A percentile compares a stretch with the other conserved stretches of the same genome.
Conservation (phyloP, 2,113 vertebrate genomes). For the Nibea albiflora region DNA sequence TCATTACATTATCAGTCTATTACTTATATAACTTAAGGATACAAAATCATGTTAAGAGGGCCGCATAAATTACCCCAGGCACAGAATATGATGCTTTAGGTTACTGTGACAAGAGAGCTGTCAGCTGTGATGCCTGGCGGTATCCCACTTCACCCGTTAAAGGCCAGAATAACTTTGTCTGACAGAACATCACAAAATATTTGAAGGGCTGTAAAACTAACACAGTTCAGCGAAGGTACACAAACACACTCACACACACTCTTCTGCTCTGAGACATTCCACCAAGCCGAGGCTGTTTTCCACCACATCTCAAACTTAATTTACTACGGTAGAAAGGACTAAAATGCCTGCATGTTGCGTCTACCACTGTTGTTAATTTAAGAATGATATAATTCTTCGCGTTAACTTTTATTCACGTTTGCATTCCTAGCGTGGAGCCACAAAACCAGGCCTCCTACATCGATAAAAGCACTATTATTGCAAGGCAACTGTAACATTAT, state of each 20-base stretch:
- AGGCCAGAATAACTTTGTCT: neutral
- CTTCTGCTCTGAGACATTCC: neutral
- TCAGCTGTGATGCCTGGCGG: neutral
- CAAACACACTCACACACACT: slow-evolving; percentile 4
- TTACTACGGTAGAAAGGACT: neutral
- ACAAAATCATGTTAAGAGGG: neutral
- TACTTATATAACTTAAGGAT: neutral
- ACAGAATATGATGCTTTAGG: neutral
- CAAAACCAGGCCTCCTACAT: slow-evolving; percentile 37
- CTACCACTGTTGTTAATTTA: slow-evolving; percentile 46
- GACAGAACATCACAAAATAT: neutral
- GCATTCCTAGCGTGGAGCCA: slow-evolving; percentile 40
- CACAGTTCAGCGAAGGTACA: neutral
- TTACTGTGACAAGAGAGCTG: neutral
- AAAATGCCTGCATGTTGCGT: slow-evolving; percentile 2
- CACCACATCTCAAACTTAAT: slow-evolving; percentile 33
- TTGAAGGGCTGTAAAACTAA: neutral
- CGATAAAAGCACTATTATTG: slow-evolving; percentile 53
- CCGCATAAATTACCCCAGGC: neutral
- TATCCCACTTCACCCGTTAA: neutral
- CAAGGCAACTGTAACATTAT: slow-evolving; percentile 24
- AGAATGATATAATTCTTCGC: slow-evolving; percentile 50
- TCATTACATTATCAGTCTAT: neutral
- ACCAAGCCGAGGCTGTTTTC: neutral
- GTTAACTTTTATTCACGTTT: slow-evolving; percentile 45